These are phyloP conservation scores for Oncopodura yosiiana DNA, from an alignment of 1,140 invertebrate genomes.

Conservation along the genomic window DNA sequence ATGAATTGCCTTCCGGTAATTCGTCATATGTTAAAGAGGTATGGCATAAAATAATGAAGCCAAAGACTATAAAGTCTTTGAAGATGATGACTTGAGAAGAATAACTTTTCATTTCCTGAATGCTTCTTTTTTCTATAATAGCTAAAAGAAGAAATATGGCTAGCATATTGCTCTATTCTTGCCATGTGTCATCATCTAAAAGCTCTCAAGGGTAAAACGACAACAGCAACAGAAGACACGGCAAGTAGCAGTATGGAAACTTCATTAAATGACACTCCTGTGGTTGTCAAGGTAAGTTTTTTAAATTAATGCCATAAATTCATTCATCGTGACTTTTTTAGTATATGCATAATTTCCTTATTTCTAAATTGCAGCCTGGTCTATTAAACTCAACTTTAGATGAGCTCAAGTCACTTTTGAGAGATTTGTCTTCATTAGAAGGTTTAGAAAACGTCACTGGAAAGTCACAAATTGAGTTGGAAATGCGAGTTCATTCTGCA, in stretches of 20 bases:
- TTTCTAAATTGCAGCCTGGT: conserved; percentile 38
- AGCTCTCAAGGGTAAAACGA: conserved; percentile 27
- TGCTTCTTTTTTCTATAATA: conserved; percentile 36
- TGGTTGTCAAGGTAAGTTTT: conserved; percentile 28
- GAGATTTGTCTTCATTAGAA: conserved; percentile 41
- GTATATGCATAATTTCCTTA: neutral
- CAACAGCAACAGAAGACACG: conserved; percentile 22
- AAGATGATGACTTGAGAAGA: too few species aligned
- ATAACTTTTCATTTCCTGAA: too few species aligned
- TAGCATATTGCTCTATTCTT: conserved; percentile 42
- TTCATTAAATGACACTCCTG: conserved; percentile 22
- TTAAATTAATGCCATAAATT: neutral
- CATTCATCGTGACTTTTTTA: neutral
- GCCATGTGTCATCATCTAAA: conserved; percentile 42
- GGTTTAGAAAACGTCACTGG: conserved; percentile 41
- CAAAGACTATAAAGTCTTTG: too few species aligned
- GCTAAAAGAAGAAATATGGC: conserved; percentile 46
- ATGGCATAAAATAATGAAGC: too few species aligned
- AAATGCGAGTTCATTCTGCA: conserved; percentile 43
- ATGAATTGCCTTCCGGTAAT: conserved; percentile 34
- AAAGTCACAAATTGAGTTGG: conserved; percentile 45
- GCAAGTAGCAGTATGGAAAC: conserved; percentile 31
- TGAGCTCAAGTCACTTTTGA: conserved; percentile 40
- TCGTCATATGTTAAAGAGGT: conserved; percentile 33
- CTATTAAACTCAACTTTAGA: conserved; percentile 41